Evolutionary conservation across 1,140 invertebrate genomes (phyloP).

Genomic region (Bombus waltoni): DNA sequence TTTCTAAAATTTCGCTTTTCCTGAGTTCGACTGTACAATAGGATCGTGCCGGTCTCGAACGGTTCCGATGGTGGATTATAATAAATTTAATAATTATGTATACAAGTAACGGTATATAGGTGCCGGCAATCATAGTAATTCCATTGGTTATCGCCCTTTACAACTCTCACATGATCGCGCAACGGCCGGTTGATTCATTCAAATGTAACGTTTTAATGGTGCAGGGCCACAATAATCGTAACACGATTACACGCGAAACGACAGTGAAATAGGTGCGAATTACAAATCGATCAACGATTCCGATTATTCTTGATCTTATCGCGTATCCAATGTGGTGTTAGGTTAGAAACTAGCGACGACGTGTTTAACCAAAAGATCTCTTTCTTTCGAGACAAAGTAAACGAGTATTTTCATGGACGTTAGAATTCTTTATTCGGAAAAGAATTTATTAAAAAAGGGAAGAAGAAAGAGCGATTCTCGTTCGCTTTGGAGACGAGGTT

Average conservation of each 20-base stretch:
- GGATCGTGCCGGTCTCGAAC: too few species aligned
- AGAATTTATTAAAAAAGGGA: too few species aligned
- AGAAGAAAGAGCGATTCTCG: too few species aligned
- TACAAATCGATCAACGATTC: not conserved
- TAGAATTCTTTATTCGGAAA: too few species aligned
- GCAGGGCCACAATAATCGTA: not conserved
- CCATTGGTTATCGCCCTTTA: conserved; percentile 4
- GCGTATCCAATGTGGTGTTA: too few species aligned
- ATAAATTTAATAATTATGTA: not conserved
- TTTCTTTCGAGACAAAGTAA: not conserved
- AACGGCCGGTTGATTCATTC: not conserved
- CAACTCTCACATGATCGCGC: not conserved
- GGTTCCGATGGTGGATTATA: not conserved
- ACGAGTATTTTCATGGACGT: not conserved
- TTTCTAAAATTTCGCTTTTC: too few species aligned
- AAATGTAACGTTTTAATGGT: not conserved
- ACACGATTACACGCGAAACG: not conserved
- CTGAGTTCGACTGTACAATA: too few species aligned
- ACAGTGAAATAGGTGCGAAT: not conserved
- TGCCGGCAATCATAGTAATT: not conserved
- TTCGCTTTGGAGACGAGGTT: too few species aligned
- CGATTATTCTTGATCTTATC: not conserved
- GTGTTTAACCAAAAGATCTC: not conserved
- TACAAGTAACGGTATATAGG: not conserved
- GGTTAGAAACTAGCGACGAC: not conserved